Conservation (phyloP, 2,113 vertebrate genomes). For the Cairina moschata region DNA sequence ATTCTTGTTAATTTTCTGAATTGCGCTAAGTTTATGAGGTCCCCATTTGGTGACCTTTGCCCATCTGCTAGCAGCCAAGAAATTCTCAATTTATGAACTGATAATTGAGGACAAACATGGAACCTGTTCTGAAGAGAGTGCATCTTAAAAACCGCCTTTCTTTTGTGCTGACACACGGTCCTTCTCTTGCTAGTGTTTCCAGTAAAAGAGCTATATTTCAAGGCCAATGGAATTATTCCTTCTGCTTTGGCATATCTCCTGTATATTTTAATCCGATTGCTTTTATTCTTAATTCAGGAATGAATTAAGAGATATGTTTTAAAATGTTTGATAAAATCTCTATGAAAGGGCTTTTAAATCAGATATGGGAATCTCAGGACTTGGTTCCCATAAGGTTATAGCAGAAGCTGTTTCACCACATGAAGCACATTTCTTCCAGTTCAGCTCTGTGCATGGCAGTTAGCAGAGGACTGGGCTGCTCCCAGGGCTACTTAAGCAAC, state of each 20-base stretch:
- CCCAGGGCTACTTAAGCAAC: not conserved
- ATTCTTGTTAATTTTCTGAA: conserved; percentile 3
- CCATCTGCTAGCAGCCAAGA: not conserved
- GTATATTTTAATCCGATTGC: conserved; percentile 21
- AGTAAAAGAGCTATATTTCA: not conserved
- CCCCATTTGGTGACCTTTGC: not conserved
- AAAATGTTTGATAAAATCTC: conserved; percentile 13
- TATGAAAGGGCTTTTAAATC: not conserved
- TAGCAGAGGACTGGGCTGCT: not conserved
- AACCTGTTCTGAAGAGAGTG: not conserved
- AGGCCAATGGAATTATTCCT: not conserved
- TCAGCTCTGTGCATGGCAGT: not conserved
- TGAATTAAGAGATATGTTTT: conserved; percentile 42
- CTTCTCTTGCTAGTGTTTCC: not conserved
- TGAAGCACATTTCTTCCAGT: not conserved
- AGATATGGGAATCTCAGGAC: not conserved
- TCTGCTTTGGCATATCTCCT: conserved; percentile 4
- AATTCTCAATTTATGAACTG: conserved; percentile 21
- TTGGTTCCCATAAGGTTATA: not conserved
- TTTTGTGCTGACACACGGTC: not conserved
- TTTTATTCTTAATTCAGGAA: conserved; percentile 38
- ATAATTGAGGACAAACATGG: not conserved
- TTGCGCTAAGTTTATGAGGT: not conserved
- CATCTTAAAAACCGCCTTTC: not conserved
- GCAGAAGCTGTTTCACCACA: not conserved